Percentiles rank a stretch among this genome's conserved stretches.
Conservation (phyloP, 1,140 invertebrate species). For the Drosophila mayri region DNA sequence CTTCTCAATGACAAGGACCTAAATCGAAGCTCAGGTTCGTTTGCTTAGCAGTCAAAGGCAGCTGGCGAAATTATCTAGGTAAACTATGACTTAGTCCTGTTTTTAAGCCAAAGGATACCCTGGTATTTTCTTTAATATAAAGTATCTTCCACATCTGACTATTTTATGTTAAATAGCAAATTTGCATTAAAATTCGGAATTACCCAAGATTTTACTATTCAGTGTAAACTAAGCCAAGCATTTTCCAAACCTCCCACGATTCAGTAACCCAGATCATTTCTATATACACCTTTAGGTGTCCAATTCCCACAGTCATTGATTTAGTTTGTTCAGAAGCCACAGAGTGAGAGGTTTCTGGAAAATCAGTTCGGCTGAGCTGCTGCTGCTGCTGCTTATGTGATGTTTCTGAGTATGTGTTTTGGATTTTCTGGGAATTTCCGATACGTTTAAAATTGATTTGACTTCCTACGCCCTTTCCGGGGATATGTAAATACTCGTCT, state of each 20-base stretch:
- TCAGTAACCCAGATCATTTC: not conserved
- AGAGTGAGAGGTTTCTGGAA: constrained; percentile 1
- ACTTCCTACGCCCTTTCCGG: constrained; percentile 11
- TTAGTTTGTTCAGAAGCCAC: constrained; percentile 10
- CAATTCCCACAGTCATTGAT: constrained; percentile 3
- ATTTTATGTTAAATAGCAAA: not conserved
- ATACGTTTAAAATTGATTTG: constrained; percentile 20
- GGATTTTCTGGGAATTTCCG: constrained; percentile 28
- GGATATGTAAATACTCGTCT: constrained; percentile 36
- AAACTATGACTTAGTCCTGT: not conserved
- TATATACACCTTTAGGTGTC: not conserved
- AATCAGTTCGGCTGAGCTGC: constrained; percentile 1
- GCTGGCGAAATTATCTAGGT: not conserved
- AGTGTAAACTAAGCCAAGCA: not conserved
- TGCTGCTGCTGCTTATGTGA: not conserved
- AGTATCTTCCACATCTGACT: not conserved
- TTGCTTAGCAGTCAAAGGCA: constrained; percentile 13
- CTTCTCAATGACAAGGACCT: constrained; percentile 16
- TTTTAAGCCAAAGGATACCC: not conserved
- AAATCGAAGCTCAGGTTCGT: constrained; percentile 6
- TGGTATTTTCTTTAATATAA: no score
- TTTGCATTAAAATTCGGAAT: not conserved
- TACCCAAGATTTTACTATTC: no score
- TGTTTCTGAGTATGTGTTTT: not conserved
- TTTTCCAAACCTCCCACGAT: not conserved